Evolutionary conservation across 2,113 vertebrate species (phyloP).

Genomic region (Acinonyx jubatus): DNA sequence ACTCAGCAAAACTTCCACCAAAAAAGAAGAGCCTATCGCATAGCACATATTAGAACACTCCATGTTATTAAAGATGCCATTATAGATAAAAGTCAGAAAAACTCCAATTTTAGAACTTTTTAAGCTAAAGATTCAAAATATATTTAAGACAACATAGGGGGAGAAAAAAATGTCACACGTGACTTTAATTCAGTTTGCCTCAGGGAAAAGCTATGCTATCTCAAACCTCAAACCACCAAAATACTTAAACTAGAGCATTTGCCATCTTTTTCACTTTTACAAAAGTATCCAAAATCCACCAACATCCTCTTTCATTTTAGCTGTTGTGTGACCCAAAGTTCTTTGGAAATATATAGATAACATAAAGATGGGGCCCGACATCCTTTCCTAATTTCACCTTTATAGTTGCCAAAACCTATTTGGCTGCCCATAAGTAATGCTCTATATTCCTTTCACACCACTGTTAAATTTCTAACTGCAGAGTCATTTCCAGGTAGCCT

Average conservation of each 20-base stretch:
- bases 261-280: constrained; percentile 4
- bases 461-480: not conserved
- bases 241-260: constrained; percentile 16
- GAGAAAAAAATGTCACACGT: not conserved
- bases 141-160: not conserved
- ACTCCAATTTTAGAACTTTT: constrained; percentile 44
- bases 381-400: constrained; percentile 21
- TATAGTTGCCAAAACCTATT: not conserved
- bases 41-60: not conserved
- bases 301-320: not conserved
- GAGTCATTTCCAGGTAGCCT: not conserved
- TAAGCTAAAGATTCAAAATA: constrained; percentile 44
- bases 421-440: not conserved
- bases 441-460: not conserved
- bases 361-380: not conserved
- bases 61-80: constrained; percentile 60
- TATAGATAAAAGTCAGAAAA: constrained; percentile 59
- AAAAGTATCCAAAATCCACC: constrained; percentile 17
- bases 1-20: constrained; percentile 31
- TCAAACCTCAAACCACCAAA: constrained; percentile 41
- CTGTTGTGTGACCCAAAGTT: not conserved
- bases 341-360: not conserved
- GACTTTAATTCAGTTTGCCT: not conserved
- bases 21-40: not conserved
- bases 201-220: not conserved